These are phyloP conservation scores for Panagrolaimus sp. DNA, from an alignment of 1,140 invertebrate species.

Conservation along the genomic window DNA sequence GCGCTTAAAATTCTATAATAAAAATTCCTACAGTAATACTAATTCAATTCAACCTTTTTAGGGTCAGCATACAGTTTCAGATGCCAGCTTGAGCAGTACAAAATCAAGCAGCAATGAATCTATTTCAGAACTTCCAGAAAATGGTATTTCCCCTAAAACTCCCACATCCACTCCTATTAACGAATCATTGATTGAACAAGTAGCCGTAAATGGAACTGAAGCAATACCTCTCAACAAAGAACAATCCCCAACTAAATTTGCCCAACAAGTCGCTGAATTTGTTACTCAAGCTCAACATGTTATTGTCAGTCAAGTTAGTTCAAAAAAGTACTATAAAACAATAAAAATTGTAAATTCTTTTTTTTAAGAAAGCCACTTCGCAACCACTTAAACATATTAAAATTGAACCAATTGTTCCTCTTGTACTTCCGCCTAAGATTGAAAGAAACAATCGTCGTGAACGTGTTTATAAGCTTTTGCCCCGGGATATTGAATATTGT, in stretches of 20 bases:
- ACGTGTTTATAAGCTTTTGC: constrained; percentile 28
- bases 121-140: constrained; percentile 10
- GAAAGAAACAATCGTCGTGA: constrained; percentile 20
- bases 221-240: background rate
- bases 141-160: constrained; percentile 3
- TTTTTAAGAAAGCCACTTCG: constrained; percentile 9
- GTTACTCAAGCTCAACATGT: background rate
- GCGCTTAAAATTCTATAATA: background rate
- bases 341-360: background rate
- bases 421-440: constrained; percentile 3
- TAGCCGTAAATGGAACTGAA: background rate
- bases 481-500: constrained; percentile 36
- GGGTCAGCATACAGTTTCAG: constrained; percentile 9
- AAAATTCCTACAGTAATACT: background rate
- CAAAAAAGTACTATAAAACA: no score
- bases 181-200: constrained; percentile 1
- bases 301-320: background rate
- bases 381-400: background rate
- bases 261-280: background rate
- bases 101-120: constrained; percentile 15
- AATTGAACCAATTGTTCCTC: constrained; percentile 11
- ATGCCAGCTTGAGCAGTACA: constrained; percentile 12
- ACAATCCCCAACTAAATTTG: constrained; percentile 1
- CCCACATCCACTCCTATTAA: constrained; percentile 9
- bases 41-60: constrained; percentile 1